Base-by-base conservation (phyloP, 2,113 vertebrate genomes). In the Hippocampus mohnikei region DNA sequence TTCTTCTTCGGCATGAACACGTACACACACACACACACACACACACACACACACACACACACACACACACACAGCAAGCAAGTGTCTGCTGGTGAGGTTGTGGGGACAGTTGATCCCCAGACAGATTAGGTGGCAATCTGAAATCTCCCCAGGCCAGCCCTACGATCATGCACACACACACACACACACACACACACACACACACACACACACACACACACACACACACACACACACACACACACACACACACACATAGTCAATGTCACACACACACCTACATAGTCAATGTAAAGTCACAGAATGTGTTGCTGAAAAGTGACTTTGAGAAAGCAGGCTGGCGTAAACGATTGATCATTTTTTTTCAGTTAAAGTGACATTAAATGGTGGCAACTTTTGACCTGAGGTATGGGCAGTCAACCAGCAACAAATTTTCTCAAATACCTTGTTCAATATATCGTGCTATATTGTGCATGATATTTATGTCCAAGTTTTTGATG, bases 61-160 rank as follows among this genome's bases (percentile, higher is more conserved):
- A 74, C 63, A 66, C 68, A 68, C 59, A 76, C 73, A 75, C 42
- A 70, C 67, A 42, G 59, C 70, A 65, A 64, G 71, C 53, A 71
- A 71, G 66, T 80, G 84, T 84, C 80, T 84, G n/a, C 61, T 58
- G 72, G 64, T 80, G 76, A 77, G 70, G 77, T 72, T 84, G 52
- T 67, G 77, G 79, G 80, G 82, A 84, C 82, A 84, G 79, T 87
- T 88, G 87, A 89, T 89, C 89, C 87, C 85, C 78, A 81, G 87
- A 89, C 87, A 88, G 89, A 91, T 89, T 85, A 87, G 69, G 73
- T 82, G 85, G 77, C 82, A 86, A 89, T 88, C 88, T 73, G 79
- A 86, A 89, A 84, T 87, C 87, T 85, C 85, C 82, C 82, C 85
- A 74, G 83, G 85, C 81, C 78, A 73, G 78, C 70, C 79, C 75